A percentile compares a stretch with the other conserved stretches of the same genome.
Conservation (phyloP, 2,797 vertebrate genomes). For the Sebastolobus altivelis region DNA sequence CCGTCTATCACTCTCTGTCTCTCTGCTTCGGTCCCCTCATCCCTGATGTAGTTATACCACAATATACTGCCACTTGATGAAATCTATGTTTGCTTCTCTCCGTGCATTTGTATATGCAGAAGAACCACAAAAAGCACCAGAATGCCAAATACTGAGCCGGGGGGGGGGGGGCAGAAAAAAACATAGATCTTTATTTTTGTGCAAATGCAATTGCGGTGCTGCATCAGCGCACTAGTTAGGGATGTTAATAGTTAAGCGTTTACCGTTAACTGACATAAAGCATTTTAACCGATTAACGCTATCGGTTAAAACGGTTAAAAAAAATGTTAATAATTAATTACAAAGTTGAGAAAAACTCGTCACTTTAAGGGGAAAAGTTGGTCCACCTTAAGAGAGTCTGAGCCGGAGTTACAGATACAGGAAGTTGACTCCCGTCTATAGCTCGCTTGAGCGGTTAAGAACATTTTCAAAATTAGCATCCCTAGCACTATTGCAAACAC, state of each 20-base stretch:
- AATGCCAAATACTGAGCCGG: conserved; percentile 7
- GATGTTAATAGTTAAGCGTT: too few species aligned
- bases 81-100: conserved; percentile 27
- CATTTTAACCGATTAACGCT: too few species aligned
- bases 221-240: neutral
- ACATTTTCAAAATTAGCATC: too few species aligned
- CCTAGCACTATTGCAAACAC: neutral
- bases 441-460: too few species aligned
- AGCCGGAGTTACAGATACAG: too few species aligned
- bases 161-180: neutral
- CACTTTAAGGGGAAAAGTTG: too few species aligned
- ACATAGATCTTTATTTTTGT: neutral
- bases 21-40: conserved; percentile 26
- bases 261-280: too few species aligned
- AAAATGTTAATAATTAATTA: too few species aligned
- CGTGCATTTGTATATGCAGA: neutral
- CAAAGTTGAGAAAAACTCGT: too few species aligned
- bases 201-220: neutral
- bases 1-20: conserved; percentile 39
- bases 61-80: conserved; percentile 37
- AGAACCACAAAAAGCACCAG: neutral
- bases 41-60: conserved; percentile 50
- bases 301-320: too few species aligned
- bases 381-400: too few species aligned
- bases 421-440: too few species aligned